Evolutionary conservation across 2,113 vertebrate genomes (phyloP), one percentile per base, ranked within the genome.

Genomic region (Stegastes partitus): DNA sequence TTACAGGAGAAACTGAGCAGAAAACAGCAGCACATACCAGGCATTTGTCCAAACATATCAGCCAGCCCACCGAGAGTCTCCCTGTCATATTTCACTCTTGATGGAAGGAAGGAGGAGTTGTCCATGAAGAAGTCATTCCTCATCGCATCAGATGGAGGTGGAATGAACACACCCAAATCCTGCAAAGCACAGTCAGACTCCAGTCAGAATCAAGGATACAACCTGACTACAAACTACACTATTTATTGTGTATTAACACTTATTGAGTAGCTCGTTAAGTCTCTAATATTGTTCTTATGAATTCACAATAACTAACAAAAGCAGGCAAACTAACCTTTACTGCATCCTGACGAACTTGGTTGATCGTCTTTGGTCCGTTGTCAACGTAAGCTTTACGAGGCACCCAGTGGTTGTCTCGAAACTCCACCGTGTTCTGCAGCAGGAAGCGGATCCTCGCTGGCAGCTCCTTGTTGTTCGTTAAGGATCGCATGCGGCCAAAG

Each of bases 11-110:
- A 5, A 11, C n/a, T n/a, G n/a, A n/a, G n/a, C n/a, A 37, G 4
- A 23, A 18, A 28, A 11, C 42, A 11, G 1, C 1, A 25, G n/a
- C 5, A 84, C 88, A 23, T 91, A 99, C 98, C 98, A 94, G 97
- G 98, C 97, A 99, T 99, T 93, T 99, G 98, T 93, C 98, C 97
- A 95, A 99, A 99, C 97, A 99, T 99, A 93, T 99, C 98, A 81
- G 98, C 97, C 93, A 99, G 96, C 78, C 98, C 97, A 91, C 98
- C 97, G 0, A 99, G 95, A 90, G 96, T 95, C 93, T 99, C 97
- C 92, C 98, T 95, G 91, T 99, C 98, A 92, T 97, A 96, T 96
- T 98, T 99, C 86, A 98, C 97, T 93, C 96, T 97, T 86, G 95
- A 90, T 93, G 95, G 95, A 94, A 99, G 96, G 82, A 98, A 99